These are phyloP conservation scores for Saccopteryx leptura DNA, from an alignment of 2,113 vertebrate species.

Conservation along the genomic window DNA sequence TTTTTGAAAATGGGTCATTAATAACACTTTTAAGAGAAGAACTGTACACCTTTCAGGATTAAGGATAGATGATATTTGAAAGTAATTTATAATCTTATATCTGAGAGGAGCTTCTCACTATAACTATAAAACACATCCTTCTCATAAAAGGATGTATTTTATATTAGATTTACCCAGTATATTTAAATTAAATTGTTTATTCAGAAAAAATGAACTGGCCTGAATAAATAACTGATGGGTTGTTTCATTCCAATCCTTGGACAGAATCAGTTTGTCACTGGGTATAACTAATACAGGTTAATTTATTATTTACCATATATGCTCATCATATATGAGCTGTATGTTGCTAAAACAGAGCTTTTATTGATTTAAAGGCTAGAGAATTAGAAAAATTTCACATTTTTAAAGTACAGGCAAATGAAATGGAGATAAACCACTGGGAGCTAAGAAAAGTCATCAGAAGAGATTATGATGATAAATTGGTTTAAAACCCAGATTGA, in stretches of 20 bases:
- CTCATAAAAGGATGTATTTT: neutral
- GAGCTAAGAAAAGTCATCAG: neutral
- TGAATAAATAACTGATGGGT: neutral
- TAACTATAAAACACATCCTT: neutral
- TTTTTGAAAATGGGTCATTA: conserved; percentile 37
- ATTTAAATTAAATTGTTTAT: neutral
- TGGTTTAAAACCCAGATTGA: neutral
- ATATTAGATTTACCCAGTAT: neutral
- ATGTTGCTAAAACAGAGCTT: neutral
- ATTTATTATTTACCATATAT: neutral
- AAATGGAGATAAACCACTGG: neutral
- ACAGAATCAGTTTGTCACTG: neutral
- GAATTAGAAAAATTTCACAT: conserved; percentile 16
- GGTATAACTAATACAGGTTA: neutral
- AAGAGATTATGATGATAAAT: neutral
- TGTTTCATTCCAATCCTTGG: neutral
- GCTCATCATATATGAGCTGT: neutral
- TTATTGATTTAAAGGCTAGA: neutral
- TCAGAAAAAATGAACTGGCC: neutral
- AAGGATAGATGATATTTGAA: neutral
- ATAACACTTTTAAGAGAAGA: neutral
- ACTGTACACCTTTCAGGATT: neutral
- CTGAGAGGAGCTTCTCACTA: neutral
- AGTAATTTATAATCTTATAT: neutral
- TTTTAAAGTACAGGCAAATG: neutral